Evolutionary conservation across 2,888 invertebrate genomes (phyloP), one percentile per base, ranked within the genome.

Genomic region (Actias luna): DNA sequence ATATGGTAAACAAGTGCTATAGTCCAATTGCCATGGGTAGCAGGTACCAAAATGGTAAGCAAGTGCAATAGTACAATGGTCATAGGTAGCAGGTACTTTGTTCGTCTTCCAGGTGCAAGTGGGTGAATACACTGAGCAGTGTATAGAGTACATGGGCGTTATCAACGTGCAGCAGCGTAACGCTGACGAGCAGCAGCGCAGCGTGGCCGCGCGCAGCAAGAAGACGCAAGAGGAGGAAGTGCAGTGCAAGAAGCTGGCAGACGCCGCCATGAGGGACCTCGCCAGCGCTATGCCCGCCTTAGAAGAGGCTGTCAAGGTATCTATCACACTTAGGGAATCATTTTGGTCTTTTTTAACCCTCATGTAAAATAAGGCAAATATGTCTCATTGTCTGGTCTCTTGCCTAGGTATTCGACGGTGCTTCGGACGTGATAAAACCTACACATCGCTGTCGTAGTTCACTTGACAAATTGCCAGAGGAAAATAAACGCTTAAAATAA

Each of bases 221-320:
- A 95, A 95, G 81, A 98, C 98, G 63, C 93, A 91, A 60, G 96
- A 96, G 73, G 98, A 98, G 76, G 97, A 97, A 82, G 92, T 94
- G 7, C 95, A 96, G 76, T 98, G 97, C 82, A 95, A 96, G 85
- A 95, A 95, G 78, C 93, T 98, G 78, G 97, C 97, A 0, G 95
- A 96, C 61, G 93, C 96, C 0, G 98, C 98, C 33, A 95, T 97
- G 83, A 94, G 95, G 25, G 98, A 98, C 87, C 89, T 98, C 60
- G 96, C 96, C 64, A 95, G 95, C 69, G 98, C 97, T 2, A 95
- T 98, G 94, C 98, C 98, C 0, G 97, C 97, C 16, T 87, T 98
- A 0, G 95, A 97, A 42, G 97, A 97, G 75, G 98, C 98, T 31
- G 94, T 97, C 1, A 90, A 89, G 85, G 90, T 88, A 60, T 52